Evolutionary conservation across 2,888 invertebrate species (phyloP), one percentile per base, ranked within the genome.

Genomic region (Sarcophaga variegata): DNA sequence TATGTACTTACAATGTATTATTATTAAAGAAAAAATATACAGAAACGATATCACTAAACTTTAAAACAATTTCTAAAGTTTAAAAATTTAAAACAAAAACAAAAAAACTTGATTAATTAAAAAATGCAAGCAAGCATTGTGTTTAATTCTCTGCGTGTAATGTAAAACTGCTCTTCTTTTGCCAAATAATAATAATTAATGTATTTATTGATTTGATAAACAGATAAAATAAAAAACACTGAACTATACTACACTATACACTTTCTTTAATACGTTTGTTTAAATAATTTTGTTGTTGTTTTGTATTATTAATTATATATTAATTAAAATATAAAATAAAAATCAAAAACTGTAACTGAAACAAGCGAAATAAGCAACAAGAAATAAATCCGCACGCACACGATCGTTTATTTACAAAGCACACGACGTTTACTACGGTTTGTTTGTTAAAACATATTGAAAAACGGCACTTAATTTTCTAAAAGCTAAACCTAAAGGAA

Each of bases 321-420:
- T 37, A 37, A 37, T 37, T 37, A 37, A 37, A 37, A 59, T 67
- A 67, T 59, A 66, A 76, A 76, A 66, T 54, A 54, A 45, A 67
- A 77, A 63, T 20, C 20, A 62, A 62, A 20, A 11, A 62, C n/a
- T 20, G 62, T n/a, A 59, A 59, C 59, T n/a, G n/a, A 59, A 37
- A 10, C 37, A 37, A 37, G 10, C 37, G 37, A 20, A 20, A 62
- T 6, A 62, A 62, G 11, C 27, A 67, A 20, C 72, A 75, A 74
- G 67, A 77, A 62, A 62, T 27, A 20, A 27, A 62, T 37, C 20
- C 59, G 37, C 70, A 84, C 87, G 84, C 87, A 84, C 83, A 87
- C 87, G 83, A 76, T 81, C 67, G 63, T 82, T 81, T 84, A 27
- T 82, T 81, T 84, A 27, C 81, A 87, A 64, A 66, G 76, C 84